Conservation (phyloP, 2,888 invertebrate species). For the Aricia artaxerxes region DNA sequence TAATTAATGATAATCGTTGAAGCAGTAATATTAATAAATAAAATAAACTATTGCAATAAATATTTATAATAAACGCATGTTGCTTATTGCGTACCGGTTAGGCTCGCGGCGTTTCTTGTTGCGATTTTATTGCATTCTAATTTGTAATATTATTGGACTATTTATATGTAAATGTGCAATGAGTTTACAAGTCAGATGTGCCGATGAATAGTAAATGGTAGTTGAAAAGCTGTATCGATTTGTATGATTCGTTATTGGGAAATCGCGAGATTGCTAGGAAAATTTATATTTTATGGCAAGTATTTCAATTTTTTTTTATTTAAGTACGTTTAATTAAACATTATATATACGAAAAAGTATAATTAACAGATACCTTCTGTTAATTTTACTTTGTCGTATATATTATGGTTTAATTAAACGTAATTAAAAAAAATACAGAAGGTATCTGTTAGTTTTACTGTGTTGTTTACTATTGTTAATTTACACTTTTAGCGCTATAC, state of each 20-base stretch:
- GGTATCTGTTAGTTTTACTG: too few relatives aligned
- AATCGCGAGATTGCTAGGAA: background rate
- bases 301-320: too few relatives aligned
- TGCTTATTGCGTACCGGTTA: background rate
- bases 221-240: background rate
- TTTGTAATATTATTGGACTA: constrained; percentile 1
- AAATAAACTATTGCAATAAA: background rate
- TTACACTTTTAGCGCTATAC: too few relatives aligned
- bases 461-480: too few relatives aligned
- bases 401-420: too few relatives aligned
- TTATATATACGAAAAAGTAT: too few relatives aligned
- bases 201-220: background rate
- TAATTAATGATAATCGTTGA: background rate
- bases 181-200: constrained; percentile 1
- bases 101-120: background rate
- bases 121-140: constrained; percentile 6
- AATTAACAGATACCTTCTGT: too few relatives aligned
- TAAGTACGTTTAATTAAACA: too few relatives aligned
- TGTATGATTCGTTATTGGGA: background rate
- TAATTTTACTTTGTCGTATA: too few relatives aligned
- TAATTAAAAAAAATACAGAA: too few relatives aligned
- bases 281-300: background rate
- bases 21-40: constrained; percentile 3
- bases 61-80: constrained; percentile 7
- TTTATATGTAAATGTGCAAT: constrained; percentile 2